phyloP scores from a whole-genome alignment of 2,113 vertebrate species.

The Azemiops feae region DNA sequence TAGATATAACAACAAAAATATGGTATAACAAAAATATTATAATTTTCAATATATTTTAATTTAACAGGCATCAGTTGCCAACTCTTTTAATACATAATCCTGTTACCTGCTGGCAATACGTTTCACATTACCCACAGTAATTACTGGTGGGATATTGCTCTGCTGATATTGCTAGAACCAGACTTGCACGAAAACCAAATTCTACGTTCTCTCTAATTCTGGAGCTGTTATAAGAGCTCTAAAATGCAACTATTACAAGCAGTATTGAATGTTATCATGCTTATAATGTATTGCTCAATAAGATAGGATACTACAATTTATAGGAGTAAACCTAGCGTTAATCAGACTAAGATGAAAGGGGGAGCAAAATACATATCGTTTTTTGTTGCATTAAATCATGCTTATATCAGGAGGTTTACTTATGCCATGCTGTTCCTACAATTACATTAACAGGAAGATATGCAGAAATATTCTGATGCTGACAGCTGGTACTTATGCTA shows the following conservation, averaged over 20 bases:
- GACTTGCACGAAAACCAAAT: not conserved
- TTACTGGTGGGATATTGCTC: not conserved
- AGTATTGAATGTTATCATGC: not conserved
- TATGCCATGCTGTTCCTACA: not conserved
- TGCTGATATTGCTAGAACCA: not conserved
- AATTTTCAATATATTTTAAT: not conserved
- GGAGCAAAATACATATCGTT: not conserved
- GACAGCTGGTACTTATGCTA: conserved; percentile 5
- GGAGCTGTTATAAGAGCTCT: not conserved
- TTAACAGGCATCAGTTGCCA: not conserved
- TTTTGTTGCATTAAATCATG: not conserved
- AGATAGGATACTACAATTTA: not conserved
- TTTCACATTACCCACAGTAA: not conserved
- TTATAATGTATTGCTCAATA: not conserved
- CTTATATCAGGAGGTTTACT: not conserved
- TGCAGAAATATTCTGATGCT: conserved; percentile 2
- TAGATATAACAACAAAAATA: not conserved
- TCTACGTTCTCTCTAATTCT: not conserved
- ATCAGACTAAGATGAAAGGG: not conserved
- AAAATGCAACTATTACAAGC: not conserved
- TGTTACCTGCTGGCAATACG: not conserved
- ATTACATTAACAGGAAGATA: conserved; percentile 6
- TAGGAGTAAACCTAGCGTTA: not conserved
- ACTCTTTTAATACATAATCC: not conserved
- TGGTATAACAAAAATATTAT: not conserved